Conservation (phyloP, 2,113 vertebrate genomes). For the Vidua chalybeata region DNA sequence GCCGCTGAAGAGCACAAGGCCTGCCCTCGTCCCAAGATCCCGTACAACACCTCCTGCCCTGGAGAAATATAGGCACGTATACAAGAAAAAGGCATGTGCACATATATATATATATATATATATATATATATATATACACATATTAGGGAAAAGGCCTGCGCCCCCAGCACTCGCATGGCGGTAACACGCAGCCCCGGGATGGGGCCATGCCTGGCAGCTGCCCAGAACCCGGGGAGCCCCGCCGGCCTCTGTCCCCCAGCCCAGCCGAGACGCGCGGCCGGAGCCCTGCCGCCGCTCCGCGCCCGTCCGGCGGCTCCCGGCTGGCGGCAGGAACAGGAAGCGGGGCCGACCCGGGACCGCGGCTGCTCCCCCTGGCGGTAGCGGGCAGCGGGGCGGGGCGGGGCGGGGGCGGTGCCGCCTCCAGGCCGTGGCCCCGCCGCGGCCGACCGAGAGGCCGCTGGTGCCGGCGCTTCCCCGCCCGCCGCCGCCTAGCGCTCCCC, state of each 20-base stretch:
- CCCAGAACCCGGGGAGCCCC: not conserved
- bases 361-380: no score
- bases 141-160: rapidly evolving
- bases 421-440: no score
- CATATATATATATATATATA: rapidly evolving
- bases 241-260: not conserved
- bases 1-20: not conserved
- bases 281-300: no score
- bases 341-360: no score
- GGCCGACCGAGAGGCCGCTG: no score
- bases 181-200: rapidly evolving
- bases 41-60: rapidly evolving
- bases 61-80: rapidly evolving
- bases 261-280: rapidly evolving
- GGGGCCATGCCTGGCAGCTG: not conserved
- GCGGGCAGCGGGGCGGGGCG: no score
- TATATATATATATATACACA: rapidly evolving
- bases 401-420: no score
- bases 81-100: not conserved
- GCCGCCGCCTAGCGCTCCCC: no score
- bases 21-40: not conserved
- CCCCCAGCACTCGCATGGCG: not conserved
- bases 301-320: not conserved
- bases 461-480: no score
- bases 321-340: not conserved